These are phyloP conservation scores for Pyrgus malvae DNA, from an alignment of 2,888 invertebrate genomes.

Conservation along the genomic window DNA sequence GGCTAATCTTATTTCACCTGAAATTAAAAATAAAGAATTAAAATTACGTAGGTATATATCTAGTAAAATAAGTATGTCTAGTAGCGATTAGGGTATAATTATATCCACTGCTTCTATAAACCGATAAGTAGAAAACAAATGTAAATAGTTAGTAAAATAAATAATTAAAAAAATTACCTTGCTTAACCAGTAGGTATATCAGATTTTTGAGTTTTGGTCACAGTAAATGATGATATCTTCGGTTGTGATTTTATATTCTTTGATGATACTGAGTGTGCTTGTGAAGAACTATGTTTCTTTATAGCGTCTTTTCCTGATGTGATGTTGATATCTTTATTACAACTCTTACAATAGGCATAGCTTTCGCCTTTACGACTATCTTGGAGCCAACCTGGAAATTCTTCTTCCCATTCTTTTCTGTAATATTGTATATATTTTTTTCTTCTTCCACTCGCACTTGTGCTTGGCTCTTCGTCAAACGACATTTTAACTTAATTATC, in stretches of 20 bases:
- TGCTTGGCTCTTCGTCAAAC: slow-evolving; percentile 21
- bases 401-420: slow-evolving; percentile 31
- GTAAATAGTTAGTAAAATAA: background rate
- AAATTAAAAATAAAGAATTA: too few relatives aligned
- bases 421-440: slow-evolving; percentile 31
- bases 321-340: slow-evolving; percentile 26
- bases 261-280: slow-evolving; percentile 22
- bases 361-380: slow-evolving; percentile 29
- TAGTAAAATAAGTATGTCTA: background rate
- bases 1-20: slow-evolving; percentile 26
- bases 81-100: background rate
- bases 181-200: background rate
- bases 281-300: slow-evolving; percentile 23
- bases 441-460: slow-evolving; percentile 29
- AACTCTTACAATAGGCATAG: slow-evolving; percentile 31
- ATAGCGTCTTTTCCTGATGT: slow-evolving; percentile 22
- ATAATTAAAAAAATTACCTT: background rate
- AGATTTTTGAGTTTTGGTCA: slow-evolving; percentile 25
- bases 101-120: background rate
- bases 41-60: too few relatives aligned
- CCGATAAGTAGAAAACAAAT: background rate
- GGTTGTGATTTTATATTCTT: slow-evolving; percentile 29
- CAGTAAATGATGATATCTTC: slow-evolving; percentile 29
- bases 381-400: slow-evolving; percentile 25
- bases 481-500: slow-evolving; percentile 1